phyloP scores from a whole-genome alignment of 2,888 invertebrate genomes.

The Loripinus fragilis region DNA sequence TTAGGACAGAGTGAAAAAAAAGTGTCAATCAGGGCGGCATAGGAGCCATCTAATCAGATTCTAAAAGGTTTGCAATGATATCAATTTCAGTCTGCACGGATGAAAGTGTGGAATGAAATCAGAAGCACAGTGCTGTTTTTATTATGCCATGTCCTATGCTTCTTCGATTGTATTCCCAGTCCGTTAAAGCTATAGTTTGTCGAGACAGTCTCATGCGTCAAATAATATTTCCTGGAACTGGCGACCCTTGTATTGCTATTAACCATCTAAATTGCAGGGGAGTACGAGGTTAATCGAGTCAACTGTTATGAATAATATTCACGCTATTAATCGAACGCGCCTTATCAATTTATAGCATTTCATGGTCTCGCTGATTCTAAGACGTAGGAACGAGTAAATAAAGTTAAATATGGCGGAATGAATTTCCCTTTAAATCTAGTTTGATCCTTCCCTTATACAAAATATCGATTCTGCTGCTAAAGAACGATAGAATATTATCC shows the following conservation, averaged over 20 bases:
- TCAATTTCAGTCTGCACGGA: too few relatives aligned
- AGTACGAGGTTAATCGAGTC: constrained; percentile 44
- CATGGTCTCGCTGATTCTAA: neutral
- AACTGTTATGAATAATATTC: constrained; percentile 27
- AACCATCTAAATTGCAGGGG: constrained; percentile 55
- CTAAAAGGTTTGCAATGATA: too few relatives aligned
- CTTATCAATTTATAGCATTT: constrained; percentile 18
- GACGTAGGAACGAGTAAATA: neutral
- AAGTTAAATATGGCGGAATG: constrained; percentile 13
- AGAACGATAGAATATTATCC: constrained; percentile 14
- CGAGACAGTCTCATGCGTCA: constrained; percentile 30
- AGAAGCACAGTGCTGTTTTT: too few relatives aligned
- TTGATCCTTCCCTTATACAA: constrained; percentile 17
- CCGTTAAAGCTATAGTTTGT: neutral
- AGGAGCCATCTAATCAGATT: too few relatives aligned
- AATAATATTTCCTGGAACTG: constrained; percentile 54
- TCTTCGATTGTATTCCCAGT: too few relatives aligned
- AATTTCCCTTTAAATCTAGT: constrained; percentile 12
- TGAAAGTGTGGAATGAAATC: too few relatives aligned
- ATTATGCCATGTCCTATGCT: too few relatives aligned
- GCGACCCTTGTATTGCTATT: constrained; percentile 55
- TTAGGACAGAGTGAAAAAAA: too few relatives aligned
- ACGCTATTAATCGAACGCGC: constrained; percentile 23
- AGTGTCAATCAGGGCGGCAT: too few relatives aligned
- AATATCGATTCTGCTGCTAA: constrained; percentile 9